Evolutionary conservation across 2,888 invertebrate species (phyloP).

Genomic region (Temnothorax unifasciatus): DNA sequence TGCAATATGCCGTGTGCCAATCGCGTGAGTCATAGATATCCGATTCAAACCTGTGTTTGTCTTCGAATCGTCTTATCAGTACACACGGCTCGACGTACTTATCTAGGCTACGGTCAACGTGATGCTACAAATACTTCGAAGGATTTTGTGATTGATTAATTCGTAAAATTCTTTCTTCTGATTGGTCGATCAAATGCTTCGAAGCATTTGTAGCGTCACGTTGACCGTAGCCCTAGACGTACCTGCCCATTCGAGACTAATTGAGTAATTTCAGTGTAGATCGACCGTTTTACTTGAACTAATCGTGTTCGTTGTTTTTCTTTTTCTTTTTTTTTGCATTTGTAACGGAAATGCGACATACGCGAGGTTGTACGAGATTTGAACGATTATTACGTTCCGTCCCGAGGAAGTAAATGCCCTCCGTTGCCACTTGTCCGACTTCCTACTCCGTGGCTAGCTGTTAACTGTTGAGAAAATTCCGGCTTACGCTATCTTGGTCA

Average conservation of each 20-base stretch:
- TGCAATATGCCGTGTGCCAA: conserved; percentile 11
- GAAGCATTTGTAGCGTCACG: too few relatives aligned
- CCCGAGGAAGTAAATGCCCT: background rate
- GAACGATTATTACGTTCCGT: conserved; percentile 31
- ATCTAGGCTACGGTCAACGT: background rate
- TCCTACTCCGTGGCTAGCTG: conserved; percentile 57
- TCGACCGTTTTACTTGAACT: conserved; percentile 32
- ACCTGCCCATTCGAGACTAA: conserved; percentile 48
- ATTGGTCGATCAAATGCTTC: too few relatives aligned
- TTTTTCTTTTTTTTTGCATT: background rate
- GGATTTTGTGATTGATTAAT: too few relatives aligned
- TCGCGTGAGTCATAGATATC: conserved; percentile 34
- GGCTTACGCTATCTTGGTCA: conserved; percentile 56
- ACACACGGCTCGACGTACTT: background rate
- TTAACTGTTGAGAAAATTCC: conserved; percentile 62
- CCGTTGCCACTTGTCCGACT: conserved; percentile 31
- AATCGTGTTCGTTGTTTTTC: background rate
- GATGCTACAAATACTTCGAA: too few relatives aligned
- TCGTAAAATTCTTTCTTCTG: too few relatives aligned
- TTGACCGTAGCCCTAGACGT: background rate
- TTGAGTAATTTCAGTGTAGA: conserved; percentile 28
- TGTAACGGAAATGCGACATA: conserved; percentile 30
- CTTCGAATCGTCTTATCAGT: conserved; percentile 16
- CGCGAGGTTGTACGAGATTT: background rate
- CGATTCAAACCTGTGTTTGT: conserved; percentile 26